These are phyloP conservation scores for Puntigrus tetrazona DNA, from an alignment of 2,113 vertebrate genomes.

Conservation along the genomic window DNA sequence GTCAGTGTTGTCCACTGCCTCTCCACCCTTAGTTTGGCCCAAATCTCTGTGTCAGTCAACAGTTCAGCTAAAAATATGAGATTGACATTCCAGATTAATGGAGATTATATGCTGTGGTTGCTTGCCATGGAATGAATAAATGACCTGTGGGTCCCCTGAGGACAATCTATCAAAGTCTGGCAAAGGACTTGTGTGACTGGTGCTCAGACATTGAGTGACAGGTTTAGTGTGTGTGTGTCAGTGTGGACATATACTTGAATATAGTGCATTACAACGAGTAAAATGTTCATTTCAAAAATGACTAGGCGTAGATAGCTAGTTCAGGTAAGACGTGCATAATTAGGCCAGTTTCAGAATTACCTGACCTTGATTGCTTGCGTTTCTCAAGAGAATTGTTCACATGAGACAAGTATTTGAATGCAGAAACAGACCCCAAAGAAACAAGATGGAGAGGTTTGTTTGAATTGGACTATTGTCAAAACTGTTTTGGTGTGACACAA, in stretches of 20 bases:
- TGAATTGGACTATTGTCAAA: not conserved
- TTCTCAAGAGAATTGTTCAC: not conserved
- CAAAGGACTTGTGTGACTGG: constrained; percentile 40
- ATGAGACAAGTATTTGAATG: not conserved
- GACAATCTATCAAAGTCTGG: constrained; percentile 70
- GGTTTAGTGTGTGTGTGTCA: not conserved
- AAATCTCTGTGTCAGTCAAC: constrained; percentile 49
- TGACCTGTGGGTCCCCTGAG: constrained; percentile 64
- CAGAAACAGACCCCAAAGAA: not conserved
- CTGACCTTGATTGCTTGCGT: not conserved
- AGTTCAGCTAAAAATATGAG: constrained; percentile 66
- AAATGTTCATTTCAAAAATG: not conserved
- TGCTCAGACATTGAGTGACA: not conserved
- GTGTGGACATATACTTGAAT: not conserved
- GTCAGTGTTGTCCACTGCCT: constrained; percentile 26
- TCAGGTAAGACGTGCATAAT: not conserved
- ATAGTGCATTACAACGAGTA: not conserved
- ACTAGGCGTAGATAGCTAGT: not conserved
- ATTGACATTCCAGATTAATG: constrained; percentile 76
- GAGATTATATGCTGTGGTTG: constrained; percentile 73
- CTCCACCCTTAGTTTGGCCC: not conserved
- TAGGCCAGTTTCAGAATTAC: not conserved
- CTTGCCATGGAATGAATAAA: constrained; percentile 65
- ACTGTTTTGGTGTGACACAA: not conserved
- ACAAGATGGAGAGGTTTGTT: not conserved